A percentile compares a stretch with the other conserved stretches of the same genome.
These are phyloP conservation scores for Alloscopus bannaensis DNA, from an alignment of 2,888 invertebrate species.

Conservation along the genomic window DNA sequence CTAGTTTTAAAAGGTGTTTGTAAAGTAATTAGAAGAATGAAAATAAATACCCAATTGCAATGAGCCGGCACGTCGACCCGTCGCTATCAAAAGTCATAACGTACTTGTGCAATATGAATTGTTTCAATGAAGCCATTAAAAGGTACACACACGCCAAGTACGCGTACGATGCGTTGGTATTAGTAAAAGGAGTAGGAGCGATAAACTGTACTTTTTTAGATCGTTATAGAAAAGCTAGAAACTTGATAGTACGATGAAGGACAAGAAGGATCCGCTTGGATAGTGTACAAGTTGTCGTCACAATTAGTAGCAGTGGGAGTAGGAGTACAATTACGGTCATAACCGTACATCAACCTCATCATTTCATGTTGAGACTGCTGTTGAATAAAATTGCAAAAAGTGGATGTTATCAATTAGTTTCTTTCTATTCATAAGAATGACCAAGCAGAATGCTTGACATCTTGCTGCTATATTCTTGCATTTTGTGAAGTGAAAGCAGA, in stretches of 20 bases:
- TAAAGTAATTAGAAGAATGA: constrained; percentile 21
- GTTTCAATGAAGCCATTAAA: no score
- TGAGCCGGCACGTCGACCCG: constrained; percentile 4
- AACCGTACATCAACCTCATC: constrained; percentile 59
- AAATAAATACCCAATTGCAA: constrained; percentile 14
- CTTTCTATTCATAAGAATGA: no score
- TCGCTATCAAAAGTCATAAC: constrained; percentile 4
- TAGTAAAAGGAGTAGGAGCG: constrained; percentile 2
- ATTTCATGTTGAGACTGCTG: constrained; percentile 48
- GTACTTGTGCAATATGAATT: constrained; percentile 1
- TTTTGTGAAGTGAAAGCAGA: no score
- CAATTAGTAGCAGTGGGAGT: constrained; percentile 18
- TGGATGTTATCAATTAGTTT: no score
- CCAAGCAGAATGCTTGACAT: no score
- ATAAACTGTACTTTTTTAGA: constrained; percentile 38
- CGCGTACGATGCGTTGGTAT: neutral
- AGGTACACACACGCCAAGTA: neutral
- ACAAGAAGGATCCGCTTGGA: constrained; percentile 62
- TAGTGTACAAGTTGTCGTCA: constrained; percentile 46
- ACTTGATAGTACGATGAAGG: constrained; percentile 64
- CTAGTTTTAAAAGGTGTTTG: constrained; percentile 1
- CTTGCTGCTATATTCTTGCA: no score
- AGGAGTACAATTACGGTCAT: constrained; percentile 27
- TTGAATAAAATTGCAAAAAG: constrained; percentile 10
- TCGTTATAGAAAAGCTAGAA: constrained; percentile 70